Conservation (phyloP, 2,888 invertebrate genomes). For the Drosophila macrospina region DNA sequence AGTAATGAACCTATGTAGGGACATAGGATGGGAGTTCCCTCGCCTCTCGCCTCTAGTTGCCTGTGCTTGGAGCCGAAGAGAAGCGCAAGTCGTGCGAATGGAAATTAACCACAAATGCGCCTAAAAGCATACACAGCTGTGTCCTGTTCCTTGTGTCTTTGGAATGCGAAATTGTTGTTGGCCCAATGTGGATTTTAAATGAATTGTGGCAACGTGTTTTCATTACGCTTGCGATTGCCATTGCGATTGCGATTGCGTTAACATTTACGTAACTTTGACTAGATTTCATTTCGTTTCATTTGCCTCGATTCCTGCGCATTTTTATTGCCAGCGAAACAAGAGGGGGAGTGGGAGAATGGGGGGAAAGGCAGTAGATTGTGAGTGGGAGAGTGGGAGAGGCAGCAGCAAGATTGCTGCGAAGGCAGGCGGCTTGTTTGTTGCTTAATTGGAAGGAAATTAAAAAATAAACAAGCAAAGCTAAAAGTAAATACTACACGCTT, state of each 20-base stretch:
- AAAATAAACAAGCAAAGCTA: conserved; percentile 78
- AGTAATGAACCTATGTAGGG: conserved; percentile 59
- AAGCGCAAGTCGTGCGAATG: conserved; percentile 60
- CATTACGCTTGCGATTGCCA: conserved; percentile 58
- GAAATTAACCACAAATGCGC: conserved; percentile 69
- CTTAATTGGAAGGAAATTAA: conserved; percentile 82
- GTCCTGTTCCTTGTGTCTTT: conserved; percentile 30
- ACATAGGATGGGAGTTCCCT: conserved; percentile 20
- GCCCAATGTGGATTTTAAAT: conserved; percentile 58
- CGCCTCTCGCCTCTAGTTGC: neutral
- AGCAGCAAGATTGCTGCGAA: conserved; percentile 2
- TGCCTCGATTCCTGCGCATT: conserved; percentile 47
- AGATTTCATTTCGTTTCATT: conserved; percentile 56
- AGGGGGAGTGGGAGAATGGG: no score
- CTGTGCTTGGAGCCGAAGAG: conserved; percentile 1
- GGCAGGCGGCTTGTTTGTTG: conserved; percentile 73
- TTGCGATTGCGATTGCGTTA: conserved; percentile 59
- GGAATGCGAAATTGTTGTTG: conserved; percentile 50
- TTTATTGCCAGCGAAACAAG: conserved; percentile 54
- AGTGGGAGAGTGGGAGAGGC: neutral
- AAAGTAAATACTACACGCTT: conserved; percentile 78
- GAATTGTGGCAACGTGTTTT: conserved; percentile 69
- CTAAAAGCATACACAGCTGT: conserved; percentile 57
- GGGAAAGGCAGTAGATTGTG: neutral
- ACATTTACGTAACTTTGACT: conserved; percentile 49